Base-by-base conservation (phyloP, 2,113 vertebrate species). In the Ranitomeya imitator region DNA sequence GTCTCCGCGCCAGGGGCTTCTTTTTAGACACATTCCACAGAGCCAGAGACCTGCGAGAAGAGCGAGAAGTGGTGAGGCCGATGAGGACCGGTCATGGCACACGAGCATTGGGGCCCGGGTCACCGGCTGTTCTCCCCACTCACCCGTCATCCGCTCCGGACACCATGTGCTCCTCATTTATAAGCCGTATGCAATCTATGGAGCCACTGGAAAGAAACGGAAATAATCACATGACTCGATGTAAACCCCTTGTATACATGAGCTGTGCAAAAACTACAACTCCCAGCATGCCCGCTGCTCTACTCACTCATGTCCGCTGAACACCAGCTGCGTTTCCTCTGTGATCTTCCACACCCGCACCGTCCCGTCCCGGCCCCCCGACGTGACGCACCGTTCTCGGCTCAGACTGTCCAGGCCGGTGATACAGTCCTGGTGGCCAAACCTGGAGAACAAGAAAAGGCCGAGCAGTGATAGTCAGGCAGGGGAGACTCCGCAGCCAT, bases 301-400 rank as follows among this genome's bases (percentile, higher is more conserved):
- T 74, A 78, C 97, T 95, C 94, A 99, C 98, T 97, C 96, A 69
- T 99, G 97, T 26, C 97, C 98, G 0, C 94, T 96, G 90, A 99
- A 99, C 59, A 99, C 96, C 0, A 99, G 96, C 94, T 99, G 98
- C 0, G 98, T 96, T 89, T 99, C 98, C 91, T 99, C 98, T 0
- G 96, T 94, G 37, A 99, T 98, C 93, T 99, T 99, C 98, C 98
- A 99, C 89, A 99, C 96, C 0, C 98, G 92, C 85, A 99, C 95
- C 0, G 97, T 97, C 52, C 97, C 93, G 0, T 99, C 98, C 2
- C 98, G 93, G 13, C 98, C 98, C 0, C 98, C 98, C 0, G 97
- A 93, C 0, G 97, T 99, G 93, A 99, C 98, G 5, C 98, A 99
- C 89, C 97, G 92, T 89, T 99, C 97, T n/a, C 97, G 94, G 90